Conservation (phyloP, 2,113 vertebrate species). For the Bostrychus sinensis region DNA sequence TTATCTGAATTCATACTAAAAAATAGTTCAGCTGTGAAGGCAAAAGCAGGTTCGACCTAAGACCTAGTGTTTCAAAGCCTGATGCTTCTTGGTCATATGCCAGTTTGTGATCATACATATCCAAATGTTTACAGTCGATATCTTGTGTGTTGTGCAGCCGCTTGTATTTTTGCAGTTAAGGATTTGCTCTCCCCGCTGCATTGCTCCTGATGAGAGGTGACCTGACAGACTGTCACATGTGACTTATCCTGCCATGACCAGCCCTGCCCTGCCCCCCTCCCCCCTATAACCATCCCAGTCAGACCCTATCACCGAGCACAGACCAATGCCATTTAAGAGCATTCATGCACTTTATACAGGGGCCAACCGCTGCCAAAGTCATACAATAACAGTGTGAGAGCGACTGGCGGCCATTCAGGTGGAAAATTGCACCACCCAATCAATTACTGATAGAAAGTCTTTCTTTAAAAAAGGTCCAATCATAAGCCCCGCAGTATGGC, state of each 20-base stretch:
- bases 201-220: constrained; percentile 65
- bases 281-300: background rate
- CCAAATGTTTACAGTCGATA: background rate
- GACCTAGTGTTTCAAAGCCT: too few relatives aligned
- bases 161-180: constrained; percentile 18
- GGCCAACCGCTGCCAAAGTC: constrained; percentile 45
- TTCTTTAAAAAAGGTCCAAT: constrained; percentile 55
- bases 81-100: too few relatives aligned
- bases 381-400: constrained; percentile 49
- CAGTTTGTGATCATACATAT: background rate
- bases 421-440: constrained; percentile 76
- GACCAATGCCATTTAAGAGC: constrained; percentile 39
- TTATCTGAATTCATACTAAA: too few relatives aligned
- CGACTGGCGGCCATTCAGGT: constrained; percentile 56
- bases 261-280: constrained; percentile 12
- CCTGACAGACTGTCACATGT: constrained; percentile 74
- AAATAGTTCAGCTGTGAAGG: too few relatives aligned
- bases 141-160: constrained; percentile 1
- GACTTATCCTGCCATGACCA: constrained; percentile 53
- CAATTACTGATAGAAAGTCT: constrained; percentile 68
- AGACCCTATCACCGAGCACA: constrained; percentile 49
- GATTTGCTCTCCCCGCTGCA: constrained; percentile 53
- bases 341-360: constrained; percentile 35
- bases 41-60: too few relatives aligned
- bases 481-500: constrained; percentile 53